Evolutionary conservation across 2,113 vertebrate genomes (phyloP).

Genomic region (Bambusicola thoracicus): DNA sequence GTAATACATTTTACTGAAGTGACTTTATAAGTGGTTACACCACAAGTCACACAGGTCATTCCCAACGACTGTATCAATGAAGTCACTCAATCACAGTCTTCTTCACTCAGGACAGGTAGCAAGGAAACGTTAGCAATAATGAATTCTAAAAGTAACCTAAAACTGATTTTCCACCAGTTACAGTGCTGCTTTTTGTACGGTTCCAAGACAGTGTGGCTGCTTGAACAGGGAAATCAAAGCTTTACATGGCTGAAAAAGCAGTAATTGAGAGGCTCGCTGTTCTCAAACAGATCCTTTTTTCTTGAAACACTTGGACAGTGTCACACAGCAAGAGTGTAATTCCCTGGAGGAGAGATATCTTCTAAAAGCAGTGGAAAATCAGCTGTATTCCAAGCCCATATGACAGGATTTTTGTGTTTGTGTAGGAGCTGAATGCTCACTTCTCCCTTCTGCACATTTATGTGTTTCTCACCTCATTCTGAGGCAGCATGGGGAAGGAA

Average conservation of each 20-base stretch:
- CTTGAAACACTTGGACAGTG: background rate
- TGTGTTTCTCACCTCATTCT: background rate
- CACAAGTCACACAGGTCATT: background rate
- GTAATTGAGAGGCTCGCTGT: background rate
- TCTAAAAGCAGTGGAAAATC: background rate
- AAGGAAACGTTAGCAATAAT: background rate
- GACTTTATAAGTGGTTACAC: background rate
- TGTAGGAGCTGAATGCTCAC: background rate
- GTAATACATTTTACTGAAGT: background rate
- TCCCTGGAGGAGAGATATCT: background rate
- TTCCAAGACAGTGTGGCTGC: background rate
- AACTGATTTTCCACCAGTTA: background rate
- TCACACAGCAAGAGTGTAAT: background rate
- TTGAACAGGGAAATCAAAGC: background rate
- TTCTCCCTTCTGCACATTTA: background rate
- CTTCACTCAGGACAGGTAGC: background rate
- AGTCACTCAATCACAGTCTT: fast-evolving
- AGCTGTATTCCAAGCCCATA: background rate
- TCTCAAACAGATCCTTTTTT: background rate
- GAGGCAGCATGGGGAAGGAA: background rate
- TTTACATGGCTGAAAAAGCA: background rate
- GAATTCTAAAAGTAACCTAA: background rate
- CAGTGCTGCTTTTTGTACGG: background rate
- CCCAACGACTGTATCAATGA: background rate
- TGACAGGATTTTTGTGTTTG: background rate